Conservation (phyloP, 2,888 invertebrate species). For the Drosophila bunnanda region DNA sequence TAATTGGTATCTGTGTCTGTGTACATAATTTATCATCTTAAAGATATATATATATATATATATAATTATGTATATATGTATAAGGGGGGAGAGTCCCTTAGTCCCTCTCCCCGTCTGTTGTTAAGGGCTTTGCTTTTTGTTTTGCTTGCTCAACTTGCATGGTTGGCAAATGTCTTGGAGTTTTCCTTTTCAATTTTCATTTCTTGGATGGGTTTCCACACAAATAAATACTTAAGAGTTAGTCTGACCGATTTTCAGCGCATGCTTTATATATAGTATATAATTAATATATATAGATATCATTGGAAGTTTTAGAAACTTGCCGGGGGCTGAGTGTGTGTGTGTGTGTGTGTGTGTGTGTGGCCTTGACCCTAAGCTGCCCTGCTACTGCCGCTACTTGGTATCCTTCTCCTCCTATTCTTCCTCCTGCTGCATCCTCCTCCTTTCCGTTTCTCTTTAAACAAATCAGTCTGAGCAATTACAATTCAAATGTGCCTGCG, state of each 20-base stretch:
- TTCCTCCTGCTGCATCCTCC: neutral
- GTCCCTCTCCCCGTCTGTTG: neutral
- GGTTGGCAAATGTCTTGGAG: constrained; percentile 43
- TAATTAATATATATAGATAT: constrained; percentile 24
- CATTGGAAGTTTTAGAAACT: constrained; percentile 73
- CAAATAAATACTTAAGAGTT: constrained; percentile 69
- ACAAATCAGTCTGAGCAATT: constrained; percentile 80
- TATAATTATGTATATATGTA: neutral
- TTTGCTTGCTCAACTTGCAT: constrained; percentile 18
- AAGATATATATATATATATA: constrained; percentile 38
- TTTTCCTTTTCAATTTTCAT: neutral
- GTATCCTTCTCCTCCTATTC: neutral
- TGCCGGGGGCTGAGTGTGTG: constrained; percentile 30
- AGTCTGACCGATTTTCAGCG: constrained; percentile 40
- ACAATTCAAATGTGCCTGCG: constrained; percentile 61
- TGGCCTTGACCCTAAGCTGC: constrained; percentile 16
- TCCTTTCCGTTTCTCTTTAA: constrained; percentile 20
- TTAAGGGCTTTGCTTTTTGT: constrained; percentile 15
- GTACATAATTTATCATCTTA: constrained; percentile 45
- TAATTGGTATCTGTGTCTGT: constrained; percentile 28
- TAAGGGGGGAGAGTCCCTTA: constrained; percentile 8
- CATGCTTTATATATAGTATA: constrained; percentile 12
- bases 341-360: constrained; percentile 2
- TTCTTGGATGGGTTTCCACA: constrained; percentile 19
- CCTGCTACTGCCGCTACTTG: constrained; percentile 1